phyloP scores from a whole-genome alignment of 2,888 invertebrate genomes.

The Lutraria lutraria region DNA sequence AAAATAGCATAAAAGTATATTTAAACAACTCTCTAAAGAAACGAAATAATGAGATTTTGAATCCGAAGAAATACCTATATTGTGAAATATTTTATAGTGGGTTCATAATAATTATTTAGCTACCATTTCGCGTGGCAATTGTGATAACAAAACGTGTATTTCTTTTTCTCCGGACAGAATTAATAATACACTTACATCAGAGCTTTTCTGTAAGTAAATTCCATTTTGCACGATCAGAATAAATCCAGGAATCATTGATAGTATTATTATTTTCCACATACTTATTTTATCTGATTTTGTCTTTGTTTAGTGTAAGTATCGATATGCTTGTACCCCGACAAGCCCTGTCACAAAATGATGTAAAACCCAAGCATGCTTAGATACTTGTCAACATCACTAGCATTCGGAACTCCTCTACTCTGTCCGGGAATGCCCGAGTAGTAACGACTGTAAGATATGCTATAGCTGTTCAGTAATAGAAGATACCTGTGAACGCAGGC shows the following conservation, averaged over 20 bases:
- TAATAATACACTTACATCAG: constrained; percentile 23
- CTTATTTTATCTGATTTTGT: background rate
- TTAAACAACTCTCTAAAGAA: too few relatives aligned
- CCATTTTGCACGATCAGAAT: constrained; percentile 41
- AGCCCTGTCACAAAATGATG: too few relatives aligned
- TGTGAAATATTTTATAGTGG: background rate
- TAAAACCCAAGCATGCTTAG: too few relatives aligned
- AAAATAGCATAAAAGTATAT: too few relatives aligned
- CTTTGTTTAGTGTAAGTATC: background rate
- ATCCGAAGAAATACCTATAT: background rate
- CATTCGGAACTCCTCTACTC: too few relatives aligned
- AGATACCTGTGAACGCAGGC: too few relatives aligned
- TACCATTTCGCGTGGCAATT: background rate
- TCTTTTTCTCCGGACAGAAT: background rate
- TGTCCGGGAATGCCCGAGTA: too few relatives aligned
- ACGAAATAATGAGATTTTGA: background rate
- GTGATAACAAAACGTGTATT: too few relatives aligned
- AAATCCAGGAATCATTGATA: constrained; percentile 37
- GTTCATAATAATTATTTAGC: background rate
- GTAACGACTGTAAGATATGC: too few relatives aligned
- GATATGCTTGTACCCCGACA: too few relatives aligned
- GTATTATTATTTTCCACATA: constrained; percentile 42
- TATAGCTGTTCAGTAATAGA: too few relatives aligned
- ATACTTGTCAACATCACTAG: too few relatives aligned
- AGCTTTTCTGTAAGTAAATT: constrained; percentile 3